Percentiles rank a stretch among this genome's conserved stretches.
These are phyloP conservation scores for Onychomys leucogaster DNA, from an alignment of 2,797 vertebrate genomes.

Conservation along the genomic window DNA sequence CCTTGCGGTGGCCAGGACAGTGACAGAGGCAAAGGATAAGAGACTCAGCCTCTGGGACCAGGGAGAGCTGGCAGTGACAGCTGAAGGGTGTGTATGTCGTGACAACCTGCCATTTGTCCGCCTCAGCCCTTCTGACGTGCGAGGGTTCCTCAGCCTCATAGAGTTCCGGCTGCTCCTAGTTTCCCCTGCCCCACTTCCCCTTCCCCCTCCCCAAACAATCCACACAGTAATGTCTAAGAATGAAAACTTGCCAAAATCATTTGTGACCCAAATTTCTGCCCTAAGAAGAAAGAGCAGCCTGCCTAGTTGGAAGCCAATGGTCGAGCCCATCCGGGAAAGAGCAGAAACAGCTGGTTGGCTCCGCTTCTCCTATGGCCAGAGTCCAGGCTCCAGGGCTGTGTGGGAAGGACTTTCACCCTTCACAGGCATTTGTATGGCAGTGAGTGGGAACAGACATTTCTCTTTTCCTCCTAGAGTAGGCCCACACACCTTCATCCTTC, in stretches of 20 bases:
- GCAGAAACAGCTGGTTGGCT: slow-evolving; percentile 68
- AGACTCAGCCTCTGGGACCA: neutral
- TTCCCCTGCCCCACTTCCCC: neutral
- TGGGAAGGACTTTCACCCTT: slow-evolving; percentile 50
- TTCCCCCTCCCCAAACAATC: slow-evolving; percentile 41
- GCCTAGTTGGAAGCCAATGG: slow-evolving; percentile 69
- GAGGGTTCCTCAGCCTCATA: neutral
- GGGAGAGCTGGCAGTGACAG: neutral
- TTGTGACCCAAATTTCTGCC: slow-evolving; percentile 79
- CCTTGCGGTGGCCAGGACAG: neutral
- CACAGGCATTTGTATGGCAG: neutral
- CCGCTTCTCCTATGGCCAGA: slow-evolving; percentile 18
- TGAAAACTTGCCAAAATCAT: slow-evolving; percentile 69
- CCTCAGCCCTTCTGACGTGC: neutral
- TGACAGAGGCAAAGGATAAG: neutral
- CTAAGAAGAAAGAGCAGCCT: slow-evolving; percentile 68
- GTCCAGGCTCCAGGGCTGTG: slow-evolving; percentile 53
- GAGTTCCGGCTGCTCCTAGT: neutral
- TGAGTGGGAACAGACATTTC: neutral
- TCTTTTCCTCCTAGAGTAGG: slow-evolving; percentile 14
- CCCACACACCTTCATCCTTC: neutral
- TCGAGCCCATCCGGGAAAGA: slow-evolving; percentile 49
- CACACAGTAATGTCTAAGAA: slow-evolving; percentile 66
- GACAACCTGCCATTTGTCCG: slow-evolving; percentile 38
- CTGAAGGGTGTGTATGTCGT: neutral